Evolutionary conservation across 2,113 vertebrate species (phyloP), one percentile per base, ranked within the genome.

Genomic region (Delphinus delphis): DNA sequence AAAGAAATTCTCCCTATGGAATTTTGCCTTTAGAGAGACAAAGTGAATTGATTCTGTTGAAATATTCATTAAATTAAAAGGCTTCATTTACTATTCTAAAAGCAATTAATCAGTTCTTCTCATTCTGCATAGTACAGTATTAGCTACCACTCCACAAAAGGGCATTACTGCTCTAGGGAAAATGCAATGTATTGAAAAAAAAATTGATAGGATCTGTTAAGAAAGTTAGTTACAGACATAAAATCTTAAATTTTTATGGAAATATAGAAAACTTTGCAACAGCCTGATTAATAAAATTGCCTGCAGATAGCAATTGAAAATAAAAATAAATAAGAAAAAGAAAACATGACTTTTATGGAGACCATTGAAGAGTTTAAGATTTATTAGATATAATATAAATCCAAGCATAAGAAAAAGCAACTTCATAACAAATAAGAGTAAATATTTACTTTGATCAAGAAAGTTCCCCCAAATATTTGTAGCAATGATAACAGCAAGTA

Each of bases 11-110:
- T 98, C 96, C 96, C 92, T 90, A 41, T 86, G 96, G 97, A 92
- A 95, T 90, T 97, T 97, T 97, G 93, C 84, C 95, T 97, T 98
- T 91, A 85, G 96, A 97, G 97, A 97, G 77, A 97, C 94, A 96
- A 96, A 95, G 90, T 97, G 96, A 98, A 98, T 98, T 97, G 93
- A 97, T 92, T 97, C 90, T 96, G 81, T 95, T 98, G 96, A 98
- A 98, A 97, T 96, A 97, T 98, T 98, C 97, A 98, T 98, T 97
- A 98, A 97, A 98, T 97, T 98, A 98, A 97, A 97, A 97, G 97
- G 82, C 95, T 97, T 98, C 97, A 97, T 97, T 98, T 97, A 92
- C 96, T 97, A 97, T 97, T 98, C 97, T 88, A 97, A 97, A 97
- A 97, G 90, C 96, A 97, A 97, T 98, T 98, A 98, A 97, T 98